Base-by-base conservation (phyloP, 2,888 invertebrate genomes). In the Dilophus febrilis region DNA sequence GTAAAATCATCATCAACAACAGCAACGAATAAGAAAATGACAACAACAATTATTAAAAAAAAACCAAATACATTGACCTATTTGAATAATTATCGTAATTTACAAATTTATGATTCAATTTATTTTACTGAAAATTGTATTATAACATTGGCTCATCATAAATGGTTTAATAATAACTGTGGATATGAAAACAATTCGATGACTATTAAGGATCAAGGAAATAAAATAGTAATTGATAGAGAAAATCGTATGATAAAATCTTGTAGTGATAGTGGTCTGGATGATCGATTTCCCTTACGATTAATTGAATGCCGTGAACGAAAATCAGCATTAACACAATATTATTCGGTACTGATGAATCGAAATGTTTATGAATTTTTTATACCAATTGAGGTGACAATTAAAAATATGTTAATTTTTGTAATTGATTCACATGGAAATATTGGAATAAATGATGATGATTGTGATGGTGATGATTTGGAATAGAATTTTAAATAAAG, bases 81-180 rank as follows among this genome's bases (percentile, higher is more conserved):
- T 31, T 43, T 63, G 38, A 51, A 56, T 18, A 58, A 56, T 37
- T 63, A 63, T 47, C 58, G 56, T 37, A 53, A 53, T 13, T 62
- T 63, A 41, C 53, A 56, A 17, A 41, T 48, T 31, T 53, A 53
- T 45, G 62, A 63, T 45, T 52, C 53, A 32, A 58, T 57, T 43
- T 61, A 55, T 43, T 64, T 63, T 38, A 50, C 57, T 0, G 46
- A 48, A 40, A 63, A 57, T 32, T 63, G 61, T 40, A 56, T 55
- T 8, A 45, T 57, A 1, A 58, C 59, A 28, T 47, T 63, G 13
- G 51, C 51, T 10, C 46, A 55, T 30, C 61, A 64, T 50, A 54
- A 54, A 22, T 63, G 62, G 62, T 46, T 63, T 8, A 50, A 51
- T 42, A 31, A 42, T 40, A 22, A 19, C n/a, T n/a, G n/a, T n/a